Conservation (phyloP, 2,797 vertebrate species). For the Leucoraja ocellata region DNA sequence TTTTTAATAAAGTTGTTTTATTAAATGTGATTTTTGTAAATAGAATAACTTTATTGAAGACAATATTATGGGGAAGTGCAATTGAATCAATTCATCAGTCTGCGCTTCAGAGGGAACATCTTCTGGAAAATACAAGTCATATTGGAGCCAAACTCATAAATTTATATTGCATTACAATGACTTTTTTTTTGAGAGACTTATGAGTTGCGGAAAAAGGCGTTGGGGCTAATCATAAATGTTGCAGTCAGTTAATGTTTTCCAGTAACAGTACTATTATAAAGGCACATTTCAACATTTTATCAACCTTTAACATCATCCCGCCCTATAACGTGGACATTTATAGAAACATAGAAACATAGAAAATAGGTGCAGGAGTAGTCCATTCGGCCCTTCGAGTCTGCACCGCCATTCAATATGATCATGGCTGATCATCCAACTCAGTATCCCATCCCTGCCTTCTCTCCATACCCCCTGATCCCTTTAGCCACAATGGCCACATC, state of each 20-base stretch:
- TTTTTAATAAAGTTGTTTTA: constrained; percentile 14
- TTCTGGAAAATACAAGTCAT: background rate
- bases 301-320: background rate
- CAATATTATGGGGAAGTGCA: background rate
- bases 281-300: background rate
- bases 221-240: background rate
- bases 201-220: background rate
- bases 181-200: background rate
- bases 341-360: too few species aligned
- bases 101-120: background rate
- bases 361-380: too few species aligned
- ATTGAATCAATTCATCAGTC: background rate
- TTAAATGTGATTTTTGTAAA: constrained; percentile 20
- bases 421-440: too few species aligned
- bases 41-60: background rate
- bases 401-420: too few species aligned
- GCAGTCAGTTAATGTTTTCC: background rate
- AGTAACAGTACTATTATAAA: background rate
- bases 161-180: constrained; percentile 6
- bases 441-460: too few species aligned
- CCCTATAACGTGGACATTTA: background rate
- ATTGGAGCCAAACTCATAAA: background rate
- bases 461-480: too few species aligned
- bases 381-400: too few species aligned
- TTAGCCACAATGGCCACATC: too few species aligned